These are phyloP conservation scores for Bathynomus jamesi DNA, from an alignment of 1,140 invertebrate genomes.

Conservation along the genomic window DNA sequence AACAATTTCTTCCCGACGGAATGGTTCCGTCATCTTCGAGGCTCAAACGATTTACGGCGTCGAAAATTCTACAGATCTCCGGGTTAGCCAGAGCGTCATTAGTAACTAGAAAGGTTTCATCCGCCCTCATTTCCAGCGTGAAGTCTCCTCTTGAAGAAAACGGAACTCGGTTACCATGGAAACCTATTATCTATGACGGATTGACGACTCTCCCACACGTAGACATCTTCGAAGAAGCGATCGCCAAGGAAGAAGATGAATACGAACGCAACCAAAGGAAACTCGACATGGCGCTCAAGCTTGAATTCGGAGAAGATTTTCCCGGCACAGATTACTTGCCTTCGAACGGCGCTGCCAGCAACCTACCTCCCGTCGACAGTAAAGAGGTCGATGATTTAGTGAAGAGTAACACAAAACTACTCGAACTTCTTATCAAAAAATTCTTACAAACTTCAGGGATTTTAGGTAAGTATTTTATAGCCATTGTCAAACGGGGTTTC, in stretches of 20 bases:
- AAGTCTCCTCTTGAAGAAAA: conserved; percentile 24
- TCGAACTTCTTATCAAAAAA: conserved; percentile 3
- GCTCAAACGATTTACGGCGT: conserved; percentile 32
- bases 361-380: conserved; percentile 15
- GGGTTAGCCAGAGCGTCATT: conserved; percentile 23
- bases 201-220: conserved; percentile 9
- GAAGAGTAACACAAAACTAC: conserved; percentile 26
- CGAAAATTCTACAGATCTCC: conserved; percentile 31
- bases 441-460: conserved; percentile 6
- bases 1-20: conserved; percentile 25
- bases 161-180: conserved; percentile 30
- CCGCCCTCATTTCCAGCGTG: conserved; percentile 25
- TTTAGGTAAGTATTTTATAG: conserved; percentile 15
- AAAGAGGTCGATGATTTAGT: conserved; percentile 24
- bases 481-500: no score
- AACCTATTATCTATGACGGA: conserved; percentile 19
- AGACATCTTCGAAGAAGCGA: conserved; percentile 34
- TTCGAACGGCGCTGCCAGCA: conserved; percentile 20
- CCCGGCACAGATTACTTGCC: conserved; percentile 32
- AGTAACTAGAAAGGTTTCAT: conserved; percentile 27
- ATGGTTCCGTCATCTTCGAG: conserved; percentile 21
- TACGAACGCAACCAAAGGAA: conserved; percentile 34
- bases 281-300: conserved; percentile 26
- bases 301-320: conserved; percentile 37
- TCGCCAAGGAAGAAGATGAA: conserved; percentile 34